Evolutionary conservation across 2,113 vertebrate species (phyloP).

Genomic region (Poeciliopsis turrubarensis): DNA sequence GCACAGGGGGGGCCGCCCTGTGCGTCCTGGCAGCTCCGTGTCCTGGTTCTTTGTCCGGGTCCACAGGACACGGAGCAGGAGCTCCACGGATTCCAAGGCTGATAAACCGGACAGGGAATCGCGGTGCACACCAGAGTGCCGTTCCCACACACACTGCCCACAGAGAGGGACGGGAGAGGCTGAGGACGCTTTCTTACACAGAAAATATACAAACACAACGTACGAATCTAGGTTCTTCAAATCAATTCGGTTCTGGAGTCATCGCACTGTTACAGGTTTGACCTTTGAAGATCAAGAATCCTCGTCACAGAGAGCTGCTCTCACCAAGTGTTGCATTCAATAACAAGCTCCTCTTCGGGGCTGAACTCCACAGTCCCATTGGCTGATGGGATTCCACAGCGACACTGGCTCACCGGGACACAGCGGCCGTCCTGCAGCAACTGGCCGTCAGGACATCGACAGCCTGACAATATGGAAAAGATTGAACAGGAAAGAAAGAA

Average conservation of each 20-base stretch:
- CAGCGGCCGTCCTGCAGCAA: slow-evolving; percentile 84
- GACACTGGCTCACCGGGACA: slow-evolving; percentile 80
- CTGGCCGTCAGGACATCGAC: slow-evolving; percentile 84
- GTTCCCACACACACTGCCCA: slow-evolving; percentile 83
- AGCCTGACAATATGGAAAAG: slow-evolving; percentile 75
- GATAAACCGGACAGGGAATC: slow-evolving; percentile 76
- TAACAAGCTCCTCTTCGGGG: slow-evolving; percentile 61
- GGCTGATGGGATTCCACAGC: slow-evolving; percentile 81
- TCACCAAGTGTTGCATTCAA: slow-evolving; percentile 87
- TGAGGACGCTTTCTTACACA: neutral
- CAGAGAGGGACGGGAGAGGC: neutral
- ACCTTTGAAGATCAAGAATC: neutral
- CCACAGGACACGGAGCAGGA: slow-evolving; percentile 84
- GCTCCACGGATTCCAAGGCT: slow-evolving; percentile 85
- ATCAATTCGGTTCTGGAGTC: neutral
- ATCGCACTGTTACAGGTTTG: neutral
- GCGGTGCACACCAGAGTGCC: slow-evolving; percentile 81
- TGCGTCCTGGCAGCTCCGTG: slow-evolving; percentile 73
- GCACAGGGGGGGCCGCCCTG: slow-evolving; percentile 66
- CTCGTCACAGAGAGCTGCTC: slow-evolving; percentile 3
- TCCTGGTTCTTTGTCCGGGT: slow-evolving; percentile 71
- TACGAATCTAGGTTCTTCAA: neutral
- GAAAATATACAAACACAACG: neutral
- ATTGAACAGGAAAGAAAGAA: too few relatives aligned
- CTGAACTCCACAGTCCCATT: slow-evolving; percentile 78